These are phyloP conservation scores for Phylloscopus whistleri DNA, from an alignment of 2,113 vertebrate species.

Conservation along the genomic window DNA sequence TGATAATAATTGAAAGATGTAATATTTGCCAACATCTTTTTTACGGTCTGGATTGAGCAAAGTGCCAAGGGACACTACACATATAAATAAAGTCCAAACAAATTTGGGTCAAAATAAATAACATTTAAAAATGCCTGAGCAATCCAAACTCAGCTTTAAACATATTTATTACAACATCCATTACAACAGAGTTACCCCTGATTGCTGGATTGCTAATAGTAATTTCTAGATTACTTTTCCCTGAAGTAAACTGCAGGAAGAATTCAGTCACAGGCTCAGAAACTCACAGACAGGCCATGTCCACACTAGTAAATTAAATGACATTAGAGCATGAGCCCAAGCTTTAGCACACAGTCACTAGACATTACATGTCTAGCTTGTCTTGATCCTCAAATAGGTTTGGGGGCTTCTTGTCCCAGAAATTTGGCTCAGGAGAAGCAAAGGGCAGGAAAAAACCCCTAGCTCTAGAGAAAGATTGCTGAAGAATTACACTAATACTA, in stretches of 20 bases:
- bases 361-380: not conserved
- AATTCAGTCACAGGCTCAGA: not conserved
- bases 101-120: not conserved
- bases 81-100: not conserved
- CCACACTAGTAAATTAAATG: not conserved
- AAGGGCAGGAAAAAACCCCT: not conserved
- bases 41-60: not conserved
- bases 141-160: not conserved
- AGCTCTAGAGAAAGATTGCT: conserved; percentile 46
- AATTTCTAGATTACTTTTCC: not conserved
- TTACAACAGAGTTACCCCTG: not conserved
- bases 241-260: not conserved
- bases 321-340: not conserved
- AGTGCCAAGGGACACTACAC: not conserved
- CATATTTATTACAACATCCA: not conserved
- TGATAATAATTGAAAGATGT: conserved; percentile 20
- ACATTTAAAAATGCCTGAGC: not conserved
- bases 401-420: not conserved
- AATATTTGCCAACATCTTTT: not conserved
- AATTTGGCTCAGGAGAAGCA: conserved; percentile 44
- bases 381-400: not conserved
- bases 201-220: not conserved
- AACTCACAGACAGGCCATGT: not conserved
- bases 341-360: not conserved
- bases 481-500: conserved; percentile 71